Evolutionary conservation across 2,888 invertebrate genomes (phyloP), one percentile per base, ranked within the genome.

Genomic region (Griposia aprilina): DNA sequence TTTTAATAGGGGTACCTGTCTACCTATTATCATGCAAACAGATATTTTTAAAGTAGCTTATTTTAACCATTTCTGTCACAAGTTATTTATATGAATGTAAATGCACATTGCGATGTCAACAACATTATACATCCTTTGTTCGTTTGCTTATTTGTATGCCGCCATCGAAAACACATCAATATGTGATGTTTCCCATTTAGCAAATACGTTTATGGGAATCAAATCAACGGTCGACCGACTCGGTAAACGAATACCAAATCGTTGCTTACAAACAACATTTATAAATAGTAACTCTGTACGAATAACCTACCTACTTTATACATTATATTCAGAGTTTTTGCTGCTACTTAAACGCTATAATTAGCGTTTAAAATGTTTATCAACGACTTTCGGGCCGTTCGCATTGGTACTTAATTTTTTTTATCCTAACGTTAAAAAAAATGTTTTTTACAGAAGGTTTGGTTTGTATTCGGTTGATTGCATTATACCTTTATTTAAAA

Each of bases 141-240:
- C 80, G 62, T 59, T 73, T 17, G 66, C 81, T 85, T 67, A 86
- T 91, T 91, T 86, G 91, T 90, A 92, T 92, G 88, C 91, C 48
- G 66, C 69, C 65, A 74, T 83, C 74, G 77, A 78, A 86, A 80
- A 88, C 36, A 84, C 80, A 74, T 73, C 82, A 74, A 69, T 81
- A 62, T 74, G 69, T 72, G 45, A 83, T 41, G 66, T 66, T 87
- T 76, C 55, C 67, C 73, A 78, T 86, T 75, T 70, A 62, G 30
- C 45, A 50, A 69, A 66, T 77, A 71, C 52, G 30, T 76, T 80
- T 62, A 76, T 65, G 60, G 71, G 83, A 74, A 76, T 68, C 15
- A 80, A 86, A 74, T 76, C 73, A 60, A 68, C 59, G 57, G 7
- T n/a, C 20, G 41, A 50, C 5, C 20, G 41, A 50, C 5, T 48